Evolutionary conservation across 2,888 invertebrate species (phyloP), one percentile per base, ranked within the genome.

Genomic region (Parnassius apollo): DNA sequence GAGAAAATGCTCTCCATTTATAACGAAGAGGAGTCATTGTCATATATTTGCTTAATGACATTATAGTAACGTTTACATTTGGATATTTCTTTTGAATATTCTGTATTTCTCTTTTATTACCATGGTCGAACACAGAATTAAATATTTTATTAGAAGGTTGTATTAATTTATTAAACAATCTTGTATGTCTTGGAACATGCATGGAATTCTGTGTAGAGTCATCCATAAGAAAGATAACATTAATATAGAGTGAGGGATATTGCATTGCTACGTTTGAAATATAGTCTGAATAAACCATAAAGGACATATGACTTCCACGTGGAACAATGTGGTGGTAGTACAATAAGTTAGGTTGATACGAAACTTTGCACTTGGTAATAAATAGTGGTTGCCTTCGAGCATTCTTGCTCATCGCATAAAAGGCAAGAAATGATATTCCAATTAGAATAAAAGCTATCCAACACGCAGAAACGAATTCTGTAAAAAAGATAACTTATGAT

Each of bases 1-100:
- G 68, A n/a, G 92, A 90, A 58, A 93, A 81, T 42, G 75, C 77
- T 64, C 77, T 84, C 93, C 93, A 94, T 58, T 82, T 86, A 56
- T 81, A 82, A 64, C 82, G 84, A 52, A 93, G 74, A 0, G 93
- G 93, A 1, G 93, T 92, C 65, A 77, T 80, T 48, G 83, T 76
- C 85, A 94, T 93, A 58, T 85, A 91, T 65, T 90, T 85, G 69
- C 83, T 80, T 63, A 87, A 63, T 53, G 76, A 68, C 69, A 81
- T 80, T 48, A 91, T 76, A 51, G 83, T 85, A 9, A 93, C 69
- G 49, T 88, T 87, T 0, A 93, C 80, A 65, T 91, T 92, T 44
- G 82, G 82, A 70, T 85, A 84, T 66, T 75, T 81, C 50, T 69
- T 72, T 64, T 85, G 74, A 53, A 92, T 81, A 42, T 82, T 78